Base-by-base conservation (phyloP, 2,797 vertebrate genomes). In the Pseudochromis fuscus region DNA sequence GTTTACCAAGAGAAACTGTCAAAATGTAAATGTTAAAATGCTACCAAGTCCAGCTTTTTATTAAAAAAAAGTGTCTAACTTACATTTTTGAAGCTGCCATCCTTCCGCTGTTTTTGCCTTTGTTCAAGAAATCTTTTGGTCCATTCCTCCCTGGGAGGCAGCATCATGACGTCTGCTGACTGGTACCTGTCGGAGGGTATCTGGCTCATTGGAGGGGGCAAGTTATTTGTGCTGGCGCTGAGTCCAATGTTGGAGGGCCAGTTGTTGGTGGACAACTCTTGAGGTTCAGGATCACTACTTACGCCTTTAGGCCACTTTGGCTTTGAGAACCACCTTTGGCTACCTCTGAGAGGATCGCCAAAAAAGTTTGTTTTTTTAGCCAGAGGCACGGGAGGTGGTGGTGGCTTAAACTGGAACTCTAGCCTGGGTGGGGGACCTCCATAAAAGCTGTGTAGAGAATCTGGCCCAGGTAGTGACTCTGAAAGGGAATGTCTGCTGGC, bases 321-420 rank as follows among this genome's bases (percentile, higher is more conserved):
- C 35, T 96, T 91, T 0, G 96, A 96, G 59, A 97, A 91, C 96
- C 96, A 97, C 44, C 93, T 93, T 72, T 97, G 97, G 87, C 82
- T 94, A 24, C 63, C 67, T 48, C 89, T 88, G 1, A 93, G 83
- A 33, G 93, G 87, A 0, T 77, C 69, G 55, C 84, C 92, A 0
- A 91, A 3, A 0, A 91, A 73, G 62, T 78, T 89, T 44, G 79
- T 16, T 75, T 89, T 92, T 65, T 90, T 92, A 71, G 59, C 58
- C 87, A 95, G 87, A 59, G 92, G 92, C 71, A 93, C 63, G 18
- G 92, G 82, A 64, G 94, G 94, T 18, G 95, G 88, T 10, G 93
- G 87, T 35, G 95, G 88, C 73, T 95, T 92, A 3, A 94, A 84
- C 0, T 95, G 94, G 40, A 93, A 94, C 66, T 97, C 95, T 4